Conservation (phyloP, 2,888 invertebrate species). For the Pristionchus japonicus region DNA sequence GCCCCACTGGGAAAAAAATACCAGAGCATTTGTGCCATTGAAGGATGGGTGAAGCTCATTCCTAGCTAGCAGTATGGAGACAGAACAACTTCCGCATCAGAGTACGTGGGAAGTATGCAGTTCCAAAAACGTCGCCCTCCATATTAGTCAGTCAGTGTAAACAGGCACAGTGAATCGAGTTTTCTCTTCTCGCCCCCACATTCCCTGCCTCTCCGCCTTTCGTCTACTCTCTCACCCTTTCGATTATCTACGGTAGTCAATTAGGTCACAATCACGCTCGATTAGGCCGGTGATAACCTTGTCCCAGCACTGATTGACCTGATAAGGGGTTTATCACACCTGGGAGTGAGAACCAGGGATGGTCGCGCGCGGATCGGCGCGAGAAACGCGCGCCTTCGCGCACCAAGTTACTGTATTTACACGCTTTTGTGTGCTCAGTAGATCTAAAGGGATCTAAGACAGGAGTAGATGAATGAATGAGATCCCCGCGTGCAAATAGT, state of each 20-base stretch:
- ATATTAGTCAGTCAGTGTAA: conserved; percentile 10
- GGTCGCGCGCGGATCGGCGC: not conserved
- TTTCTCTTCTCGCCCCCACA: not conserved
- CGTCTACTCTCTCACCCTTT: no score
- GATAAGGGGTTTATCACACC: conserved; percentile 7
- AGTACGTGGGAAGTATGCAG: not conserved
- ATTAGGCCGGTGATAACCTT: no score
- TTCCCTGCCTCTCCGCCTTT: not conserved
- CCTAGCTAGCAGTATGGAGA: no score
- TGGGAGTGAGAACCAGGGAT: not conserved
- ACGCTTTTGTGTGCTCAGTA: not conserved
- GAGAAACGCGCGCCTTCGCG: not conserved
- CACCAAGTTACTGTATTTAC: conserved; percentile 15
- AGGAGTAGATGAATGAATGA: not conserved
- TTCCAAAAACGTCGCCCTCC: conserved; percentile 11
- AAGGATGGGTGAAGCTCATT: no score
- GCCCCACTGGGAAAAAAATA: no score
- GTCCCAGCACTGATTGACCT: no score
- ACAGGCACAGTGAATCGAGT: not conserved
- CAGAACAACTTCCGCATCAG: not conserved
- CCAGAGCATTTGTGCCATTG: no score
- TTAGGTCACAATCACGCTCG: not conserved
- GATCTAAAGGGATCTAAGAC: conserved; percentile 31
- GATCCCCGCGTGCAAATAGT: not conserved
- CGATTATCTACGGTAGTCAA: conserved; percentile 38